Evolutionary conservation across 2,888 invertebrate genomes (phyloP).

Genomic region (Eledona agricola): DNA sequence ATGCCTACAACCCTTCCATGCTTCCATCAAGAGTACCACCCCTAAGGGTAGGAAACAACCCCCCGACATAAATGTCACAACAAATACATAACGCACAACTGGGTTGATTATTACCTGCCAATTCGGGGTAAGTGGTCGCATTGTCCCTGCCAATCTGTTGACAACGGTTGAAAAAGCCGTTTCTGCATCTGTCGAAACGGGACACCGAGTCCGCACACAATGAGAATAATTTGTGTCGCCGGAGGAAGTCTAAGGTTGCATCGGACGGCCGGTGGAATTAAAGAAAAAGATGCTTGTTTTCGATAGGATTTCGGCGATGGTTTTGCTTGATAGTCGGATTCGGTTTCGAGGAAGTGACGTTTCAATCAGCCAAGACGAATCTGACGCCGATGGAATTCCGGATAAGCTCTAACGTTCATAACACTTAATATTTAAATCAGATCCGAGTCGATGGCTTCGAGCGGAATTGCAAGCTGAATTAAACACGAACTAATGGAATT

Average conservation of each 20-base stretch:
- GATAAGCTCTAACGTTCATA: conserved; percentile 2
- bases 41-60: conserved; percentile 14
- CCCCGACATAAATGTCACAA: conserved; percentile 56
- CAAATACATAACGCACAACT: conserved; percentile 53
- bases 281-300: conserved; percentile 50
- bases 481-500: conserved; percentile 5
- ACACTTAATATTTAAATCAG: conserved; percentile 15
- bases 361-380: conserved; percentile 15
- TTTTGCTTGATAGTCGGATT: conserved; percentile 21
- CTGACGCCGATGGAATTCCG: conserved; percentile 2
- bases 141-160: conserved; percentile 51
- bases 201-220: conserved; percentile 50
- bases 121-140: conserved; percentile 54
- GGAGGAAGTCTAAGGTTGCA: conserved; percentile 50
- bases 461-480: conserved; percentile 1
- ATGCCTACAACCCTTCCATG: conserved; percentile 32
- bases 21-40: conserved; percentile 22
- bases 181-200: conserved; percentile 57
- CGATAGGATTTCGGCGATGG: conserved; percentile 46
- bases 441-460: not conserved
- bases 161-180: conserved; percentile 50
- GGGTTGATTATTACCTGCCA: conserved; percentile 59
- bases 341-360: conserved; percentile 14
- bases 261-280: conserved; percentile 54
- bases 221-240: conserved; percentile 51